phyloP scores from a whole-genome alignment of 2,888 invertebrate species.

The Oscheius myriophilus region DNA sequence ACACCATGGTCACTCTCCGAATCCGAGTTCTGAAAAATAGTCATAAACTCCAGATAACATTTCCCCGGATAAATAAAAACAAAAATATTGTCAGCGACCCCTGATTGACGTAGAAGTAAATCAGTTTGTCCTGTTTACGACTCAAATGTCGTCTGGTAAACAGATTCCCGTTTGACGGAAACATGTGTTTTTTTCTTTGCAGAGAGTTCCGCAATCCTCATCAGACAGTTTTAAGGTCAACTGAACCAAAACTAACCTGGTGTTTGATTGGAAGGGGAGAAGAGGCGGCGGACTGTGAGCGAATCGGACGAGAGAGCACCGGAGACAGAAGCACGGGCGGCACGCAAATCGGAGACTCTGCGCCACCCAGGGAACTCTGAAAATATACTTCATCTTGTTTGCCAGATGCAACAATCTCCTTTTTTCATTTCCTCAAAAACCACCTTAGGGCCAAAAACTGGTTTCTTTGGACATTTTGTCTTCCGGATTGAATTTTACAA shows the following conservation, averaged over 20 bases:
- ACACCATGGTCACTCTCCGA: constrained; percentile 52
- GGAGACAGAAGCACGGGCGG: constrained; percentile 69
- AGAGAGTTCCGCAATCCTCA: neutral
- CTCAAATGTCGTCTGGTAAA: neutral
- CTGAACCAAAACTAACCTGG: constrained; percentile 24
- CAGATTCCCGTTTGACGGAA: neutral
- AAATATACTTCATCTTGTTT: too few species aligned
- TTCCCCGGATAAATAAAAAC: neutral
- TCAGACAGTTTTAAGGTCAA: too few species aligned
- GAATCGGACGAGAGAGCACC: constrained; percentile 66
- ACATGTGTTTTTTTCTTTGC: neutral
- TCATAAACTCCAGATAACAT: neutral
- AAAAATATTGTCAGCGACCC: neutral
- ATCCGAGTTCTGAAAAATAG: constrained; percentile 49
- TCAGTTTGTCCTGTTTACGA: too few species aligned
- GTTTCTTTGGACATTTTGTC: too few species aligned
- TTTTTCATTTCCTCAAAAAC: too few species aligned
- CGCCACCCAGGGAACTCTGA: constrained; percentile 57
- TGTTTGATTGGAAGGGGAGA: constrained; percentile 49
- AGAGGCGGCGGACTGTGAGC: constrained; percentile 61
- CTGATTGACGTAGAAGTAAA: too few species aligned
- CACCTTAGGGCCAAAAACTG: too few species aligned
- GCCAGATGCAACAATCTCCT: too few species aligned
- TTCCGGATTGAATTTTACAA: too few species aligned
- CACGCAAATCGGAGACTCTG: constrained; percentile 47